A percentile compares a stretch with the other conserved stretches of the same genome.
Conservation (phyloP, 2,888 invertebrate genomes). For the Thera obeliscata region DNA sequence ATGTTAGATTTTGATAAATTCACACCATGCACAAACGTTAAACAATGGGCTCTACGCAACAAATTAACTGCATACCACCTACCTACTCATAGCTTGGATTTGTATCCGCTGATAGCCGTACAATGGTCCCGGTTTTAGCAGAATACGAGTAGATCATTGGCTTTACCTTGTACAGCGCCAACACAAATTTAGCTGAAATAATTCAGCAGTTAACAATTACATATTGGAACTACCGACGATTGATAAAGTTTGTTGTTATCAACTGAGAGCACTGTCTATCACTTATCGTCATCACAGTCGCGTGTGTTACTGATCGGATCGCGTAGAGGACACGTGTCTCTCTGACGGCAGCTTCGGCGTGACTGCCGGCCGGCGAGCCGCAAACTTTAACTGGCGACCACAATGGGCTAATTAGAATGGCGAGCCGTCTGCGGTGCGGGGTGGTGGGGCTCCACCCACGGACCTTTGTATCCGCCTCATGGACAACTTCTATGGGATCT, state of each 20-base stretch:
- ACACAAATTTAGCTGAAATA: constrained; percentile 62
- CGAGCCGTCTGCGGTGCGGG: constrained; percentile 69
- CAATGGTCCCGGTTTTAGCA: constrained; percentile 72
- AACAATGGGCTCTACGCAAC: constrained; percentile 38
- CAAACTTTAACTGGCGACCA: constrained; percentile 77
- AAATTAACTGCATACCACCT: constrained; percentile 48
- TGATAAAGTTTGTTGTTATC: constrained; percentile 65
- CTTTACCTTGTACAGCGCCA: constrained; percentile 77
- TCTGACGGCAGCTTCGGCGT: constrained; percentile 66
- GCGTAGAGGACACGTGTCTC: constrained; percentile 59
- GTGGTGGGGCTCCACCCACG: constrained; percentile 75
- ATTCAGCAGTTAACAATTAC: constrained; percentile 54
- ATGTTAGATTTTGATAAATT: constrained; percentile 24
- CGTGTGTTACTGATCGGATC: constrained; percentile 54
- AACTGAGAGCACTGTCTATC: constrained; percentile 69
- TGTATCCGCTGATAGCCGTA: constrained; percentile 60
- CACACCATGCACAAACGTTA: constrained; percentile 28
- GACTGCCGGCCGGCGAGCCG: constrained; percentile 76
- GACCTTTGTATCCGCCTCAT: constrained; percentile 80
- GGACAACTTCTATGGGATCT: constrained; percentile 68
- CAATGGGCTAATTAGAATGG: constrained; percentile 84
- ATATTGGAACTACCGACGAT: constrained; percentile 58
- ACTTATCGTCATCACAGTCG: constrained; percentile 78
- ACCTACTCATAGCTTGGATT: constrained; percentile 51
- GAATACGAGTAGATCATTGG: constrained; percentile 71